Percentiles rank a stretch among this genome's conserved stretches.
Evolutionary conservation across 2,797 vertebrate species (phyloP).

Genomic region (Acropternis orthonyx): DNA sequence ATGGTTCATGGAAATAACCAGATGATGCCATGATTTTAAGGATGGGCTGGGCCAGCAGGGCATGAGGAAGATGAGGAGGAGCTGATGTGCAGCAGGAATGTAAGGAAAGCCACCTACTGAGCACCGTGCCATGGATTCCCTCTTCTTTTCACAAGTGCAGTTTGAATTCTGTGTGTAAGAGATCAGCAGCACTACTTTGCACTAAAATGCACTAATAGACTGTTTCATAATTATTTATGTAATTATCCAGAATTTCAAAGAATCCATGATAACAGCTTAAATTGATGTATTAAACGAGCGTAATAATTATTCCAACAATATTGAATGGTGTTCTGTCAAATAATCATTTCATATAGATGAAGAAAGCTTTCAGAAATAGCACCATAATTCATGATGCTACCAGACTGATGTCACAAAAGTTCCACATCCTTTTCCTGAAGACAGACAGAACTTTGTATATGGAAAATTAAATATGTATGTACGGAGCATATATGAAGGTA

Average conservation of each 20-base stretch:
- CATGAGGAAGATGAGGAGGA: not conserved
- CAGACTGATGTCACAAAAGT: conserved; percentile 51
- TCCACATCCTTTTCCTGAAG: conserved; percentile 46
- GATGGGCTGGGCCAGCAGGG: not conserved
- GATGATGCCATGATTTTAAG: fast-evolving
- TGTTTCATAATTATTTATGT: conserved; percentile 74
- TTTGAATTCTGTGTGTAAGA: conserved; percentile 27
- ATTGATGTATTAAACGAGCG: conserved; percentile 70
- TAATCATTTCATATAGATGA: conserved; percentile 52
- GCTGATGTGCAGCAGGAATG: not conserved
- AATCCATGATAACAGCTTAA: conserved; percentile 66
- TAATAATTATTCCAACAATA: conserved; percentile 72
- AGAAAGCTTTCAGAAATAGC: conserved; percentile 63
- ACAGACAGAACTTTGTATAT: conserved; percentile 62
- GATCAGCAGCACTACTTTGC: conserved; percentile 41
- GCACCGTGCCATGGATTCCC: not conserved
- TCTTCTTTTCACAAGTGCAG: conserved; percentile 19
- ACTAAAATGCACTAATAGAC: conserved; percentile 31
- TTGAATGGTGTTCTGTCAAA: conserved; percentile 69
- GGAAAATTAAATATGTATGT: conserved; percentile 47
- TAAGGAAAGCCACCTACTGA: not conserved
- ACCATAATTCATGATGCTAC: conserved; percentile 61
- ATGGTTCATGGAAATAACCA: not conserved
- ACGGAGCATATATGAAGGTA: not conserved
- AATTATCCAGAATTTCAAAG: conserved; percentile 73